Percentiles rank a stretch among this genome's conserved stretches.
Conservation (phyloP, 2,113 vertebrate genomes). For the Macaca fascicularis region DNA sequence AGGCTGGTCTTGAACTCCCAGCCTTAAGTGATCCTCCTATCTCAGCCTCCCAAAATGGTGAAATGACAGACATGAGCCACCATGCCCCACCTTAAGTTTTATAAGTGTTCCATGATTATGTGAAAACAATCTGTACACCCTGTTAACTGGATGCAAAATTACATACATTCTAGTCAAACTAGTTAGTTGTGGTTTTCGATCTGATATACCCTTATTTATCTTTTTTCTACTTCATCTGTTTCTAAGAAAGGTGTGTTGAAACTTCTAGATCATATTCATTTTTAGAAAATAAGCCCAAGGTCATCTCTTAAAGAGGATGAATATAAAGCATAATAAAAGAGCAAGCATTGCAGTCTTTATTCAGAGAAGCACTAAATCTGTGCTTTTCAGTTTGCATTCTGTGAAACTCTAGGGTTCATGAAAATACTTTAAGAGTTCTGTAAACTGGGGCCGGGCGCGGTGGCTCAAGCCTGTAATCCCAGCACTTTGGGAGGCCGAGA, state of each 20-base stretch:
- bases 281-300: not conserved
- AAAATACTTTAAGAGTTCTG: not conserved
- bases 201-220: not conserved
- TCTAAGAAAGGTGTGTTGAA: not conserved
- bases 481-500: too few relatives aligned
- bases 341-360: not conserved
- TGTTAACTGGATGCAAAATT: not conserved
- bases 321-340: not conserved
- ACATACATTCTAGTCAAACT: not conserved
- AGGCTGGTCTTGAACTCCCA: too few relatives aligned
- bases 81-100: not conserved
- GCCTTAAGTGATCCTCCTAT: too few relatives aligned
- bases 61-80: too few relatives aligned
- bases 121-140: not conserved
- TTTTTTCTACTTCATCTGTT: not conserved
- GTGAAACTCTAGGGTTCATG: not conserved
- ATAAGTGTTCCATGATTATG: not conserved
- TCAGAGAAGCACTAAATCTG: not conserved
- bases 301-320: not conserved
- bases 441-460: not conserved
- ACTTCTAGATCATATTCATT: not conserved
- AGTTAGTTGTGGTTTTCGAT: not conserved
- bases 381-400: not conserved
- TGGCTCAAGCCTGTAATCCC: too few relatives aligned
- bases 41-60: too few relatives aligned